Percentiles rank a stretch among this genome's conserved stretches.
Evolutionary conservation across 2,113 vertebrate genomes (phyloP).

Genomic region (Gyps fulvus): DNA sequence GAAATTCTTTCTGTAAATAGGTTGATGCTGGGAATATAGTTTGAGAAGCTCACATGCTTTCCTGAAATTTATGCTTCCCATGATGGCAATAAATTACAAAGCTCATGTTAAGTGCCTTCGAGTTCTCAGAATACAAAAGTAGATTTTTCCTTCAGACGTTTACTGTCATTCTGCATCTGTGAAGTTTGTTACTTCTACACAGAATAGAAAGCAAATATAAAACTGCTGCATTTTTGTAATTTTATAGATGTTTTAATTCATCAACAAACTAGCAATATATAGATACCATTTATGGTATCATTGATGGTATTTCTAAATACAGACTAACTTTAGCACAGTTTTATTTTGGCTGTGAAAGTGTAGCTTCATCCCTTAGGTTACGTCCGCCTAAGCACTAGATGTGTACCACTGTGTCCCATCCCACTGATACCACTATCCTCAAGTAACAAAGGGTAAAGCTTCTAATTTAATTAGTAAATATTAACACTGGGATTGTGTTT

Average conservation of each 20-base stretch:
- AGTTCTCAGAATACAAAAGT: slow-evolving; percentile 29
- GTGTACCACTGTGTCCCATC: not conserved
- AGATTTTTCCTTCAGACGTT: not conserved
- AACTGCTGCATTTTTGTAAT: slow-evolving; percentile 17
- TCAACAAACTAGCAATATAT: not conserved
- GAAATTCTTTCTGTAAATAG: slow-evolving; percentile 44
- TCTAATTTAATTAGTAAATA: not conserved
- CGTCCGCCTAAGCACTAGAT: not conserved
- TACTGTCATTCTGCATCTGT: not conserved
- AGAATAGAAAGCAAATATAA: not conserved
- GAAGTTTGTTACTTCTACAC: not conserved
- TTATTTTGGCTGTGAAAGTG: not conserved
- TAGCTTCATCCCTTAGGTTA: not conserved
- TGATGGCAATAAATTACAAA: slow-evolving; percentile 33
- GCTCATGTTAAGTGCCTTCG: not conserved
- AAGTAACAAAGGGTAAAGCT: not conserved
- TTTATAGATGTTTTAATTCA: not conserved
- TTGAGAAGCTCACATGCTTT: slow-evolving; percentile 37
- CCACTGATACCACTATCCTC: not conserved
- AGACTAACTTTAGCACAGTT: not conserved
- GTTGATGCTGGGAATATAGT: slow-evolving; percentile 18
- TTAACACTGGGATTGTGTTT: not conserved
- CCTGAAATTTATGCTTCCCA: slow-evolving; percentile 43
- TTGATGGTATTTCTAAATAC: not conserved
- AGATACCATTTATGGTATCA: not conserved